A percentile compares a stretch with the other conserved stretches of the same genome.
Conservation (phyloP, 2,888 invertebrate species). For the Diploptera punctata region DNA sequence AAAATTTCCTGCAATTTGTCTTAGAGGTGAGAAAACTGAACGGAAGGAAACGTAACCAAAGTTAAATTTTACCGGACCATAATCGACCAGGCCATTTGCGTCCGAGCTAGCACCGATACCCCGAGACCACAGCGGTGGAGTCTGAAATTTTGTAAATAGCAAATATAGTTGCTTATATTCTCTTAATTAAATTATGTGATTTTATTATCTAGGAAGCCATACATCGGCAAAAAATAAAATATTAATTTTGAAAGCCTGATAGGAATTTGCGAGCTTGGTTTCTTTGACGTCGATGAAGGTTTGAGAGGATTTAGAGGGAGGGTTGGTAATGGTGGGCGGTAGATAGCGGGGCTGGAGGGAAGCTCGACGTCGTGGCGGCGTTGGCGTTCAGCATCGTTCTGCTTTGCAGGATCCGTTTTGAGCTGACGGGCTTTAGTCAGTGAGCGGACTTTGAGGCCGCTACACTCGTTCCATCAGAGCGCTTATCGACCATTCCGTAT, state of each 20-base stretch:
- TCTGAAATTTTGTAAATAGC: no score
- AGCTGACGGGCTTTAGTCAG: slow-evolving; percentile 9
- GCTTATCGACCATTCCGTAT: neutral
- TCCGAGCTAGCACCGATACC: no score
- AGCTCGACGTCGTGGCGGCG: neutral
- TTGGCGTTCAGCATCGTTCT: neutral
- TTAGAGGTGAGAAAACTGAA: no score
- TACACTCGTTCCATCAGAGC: neutral
- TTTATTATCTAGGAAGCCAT: neutral
- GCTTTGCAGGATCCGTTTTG: neutral
- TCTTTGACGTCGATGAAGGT: neutral
- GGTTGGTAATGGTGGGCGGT: neutral
- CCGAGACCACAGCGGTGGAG: no score
- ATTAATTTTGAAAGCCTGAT: neutral
- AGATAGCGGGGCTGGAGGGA: neutral
- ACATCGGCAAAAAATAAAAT: neutral
- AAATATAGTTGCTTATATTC: no score
- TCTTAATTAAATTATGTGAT: no score
- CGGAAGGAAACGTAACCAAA: no score
- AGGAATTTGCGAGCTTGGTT: neutral
- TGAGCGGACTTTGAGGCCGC: slow-evolving; percentile 3
- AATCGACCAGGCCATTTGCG: no score
- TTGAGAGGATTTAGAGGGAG: neutral
- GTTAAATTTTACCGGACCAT: no score
- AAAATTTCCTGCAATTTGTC: no score